Evolutionary conservation across 2,113 vertebrate genomes (phyloP).

Genomic region (Pantherophis guttatus): DNA sequence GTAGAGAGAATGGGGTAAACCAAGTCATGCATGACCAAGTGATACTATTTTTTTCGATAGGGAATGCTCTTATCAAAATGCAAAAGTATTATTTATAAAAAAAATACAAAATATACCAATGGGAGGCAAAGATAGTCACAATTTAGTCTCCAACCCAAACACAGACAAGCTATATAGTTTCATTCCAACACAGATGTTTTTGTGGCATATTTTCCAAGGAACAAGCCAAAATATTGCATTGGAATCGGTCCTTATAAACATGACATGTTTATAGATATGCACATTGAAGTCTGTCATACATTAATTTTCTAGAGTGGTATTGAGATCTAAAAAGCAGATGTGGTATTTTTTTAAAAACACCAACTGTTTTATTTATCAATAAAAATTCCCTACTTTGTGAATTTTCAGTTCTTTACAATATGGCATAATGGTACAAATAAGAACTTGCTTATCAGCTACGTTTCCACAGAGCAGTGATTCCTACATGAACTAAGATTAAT

Average conservation of each 20-base stretch:
- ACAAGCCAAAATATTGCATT: neutral
- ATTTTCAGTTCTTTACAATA: neutral
- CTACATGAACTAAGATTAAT: neutral
- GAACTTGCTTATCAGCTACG: neutral
- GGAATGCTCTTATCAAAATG: neutral
- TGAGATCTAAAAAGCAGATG: neutral
- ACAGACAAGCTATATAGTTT: neutral
- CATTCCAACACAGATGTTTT: neutral
- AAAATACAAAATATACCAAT: neutral
- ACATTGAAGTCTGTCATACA: neutral
- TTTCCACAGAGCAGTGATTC: neutral
- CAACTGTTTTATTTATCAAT: neutral
- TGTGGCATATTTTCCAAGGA: neutral
- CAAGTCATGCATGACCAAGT: neutral
- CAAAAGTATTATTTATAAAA: neutral
- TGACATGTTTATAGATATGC: neutral
- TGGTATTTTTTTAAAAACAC: neutral
- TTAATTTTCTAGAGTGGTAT: conserved; percentile 25
- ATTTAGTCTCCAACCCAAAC: neutral
- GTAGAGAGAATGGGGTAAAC: neutral
- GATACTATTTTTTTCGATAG: neutral
- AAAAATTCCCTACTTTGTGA: neutral
- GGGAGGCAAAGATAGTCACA: neutral
- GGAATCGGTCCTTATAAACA: neutral
- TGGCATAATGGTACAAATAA: neutral